A percentile compares a stretch with the other conserved stretches of the same genome.
Evolutionary conservation across 2,113 vertebrate genomes (phyloP).

Genomic region (Coreoperca whiteheadi): DNA sequence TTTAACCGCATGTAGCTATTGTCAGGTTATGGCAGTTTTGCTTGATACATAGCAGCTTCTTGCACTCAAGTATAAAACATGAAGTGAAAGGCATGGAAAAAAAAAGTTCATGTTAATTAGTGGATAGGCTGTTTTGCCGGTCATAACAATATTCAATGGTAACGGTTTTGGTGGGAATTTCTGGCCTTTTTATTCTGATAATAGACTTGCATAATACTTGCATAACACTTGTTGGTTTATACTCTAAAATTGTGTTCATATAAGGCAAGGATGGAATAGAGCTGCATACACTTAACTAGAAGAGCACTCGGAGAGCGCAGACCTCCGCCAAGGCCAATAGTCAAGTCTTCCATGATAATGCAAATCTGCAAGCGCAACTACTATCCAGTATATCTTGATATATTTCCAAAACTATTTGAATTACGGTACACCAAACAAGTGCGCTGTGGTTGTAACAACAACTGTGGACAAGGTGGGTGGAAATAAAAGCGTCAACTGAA

Average conservation of each 20-base stretch:
- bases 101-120: slow-evolving; percentile 41
- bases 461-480: no score
- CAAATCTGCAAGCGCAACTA: no score
- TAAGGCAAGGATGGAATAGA: background rate
- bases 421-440: no score
- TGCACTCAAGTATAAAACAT: slow-evolving; percentile 46
- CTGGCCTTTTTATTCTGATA: slow-evolving; percentile 6
- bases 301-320: no score
- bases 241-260: no score
- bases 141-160: slow-evolving; percentile 38
- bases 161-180: slow-evolving; percentile 19
- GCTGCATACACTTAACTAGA: background rate
- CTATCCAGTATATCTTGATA: no score
- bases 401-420: no score
- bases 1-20: background rate
- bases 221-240: no score
- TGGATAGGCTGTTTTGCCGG: slow-evolving; percentile 40
- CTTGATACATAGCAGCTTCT: slow-evolving; percentile 19
- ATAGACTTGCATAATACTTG: slow-evolving; percentile 10
- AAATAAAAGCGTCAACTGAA: no score
- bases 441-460: no score
- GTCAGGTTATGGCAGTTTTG: slow-evolving; percentile 29
- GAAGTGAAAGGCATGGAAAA: slow-evolving; percentile 51
- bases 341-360: no score
- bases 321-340: no score